phyloP scores from a whole-genome alignment of 2,113 vertebrate species.

The Riparia riparia region DNA sequence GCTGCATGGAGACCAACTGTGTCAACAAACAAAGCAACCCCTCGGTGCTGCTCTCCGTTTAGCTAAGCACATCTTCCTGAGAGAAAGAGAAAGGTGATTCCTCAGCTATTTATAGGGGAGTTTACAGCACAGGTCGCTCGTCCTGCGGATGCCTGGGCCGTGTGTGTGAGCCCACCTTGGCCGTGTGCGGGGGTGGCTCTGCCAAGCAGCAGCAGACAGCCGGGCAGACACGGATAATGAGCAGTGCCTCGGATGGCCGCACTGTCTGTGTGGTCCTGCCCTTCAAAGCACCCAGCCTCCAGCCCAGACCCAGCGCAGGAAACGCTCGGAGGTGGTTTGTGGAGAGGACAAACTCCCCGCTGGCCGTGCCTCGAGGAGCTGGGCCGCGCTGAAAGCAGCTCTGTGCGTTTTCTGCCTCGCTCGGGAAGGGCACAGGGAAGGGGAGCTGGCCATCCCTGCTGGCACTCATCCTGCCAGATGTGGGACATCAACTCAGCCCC shows the following conservation, averaged over 20 bases:
- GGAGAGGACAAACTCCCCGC: background rate
- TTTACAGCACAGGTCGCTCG: background rate
- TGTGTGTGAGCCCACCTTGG: constrained; percentile 44
- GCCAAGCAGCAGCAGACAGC: constrained; percentile 50
- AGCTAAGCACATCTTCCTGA: constrained; percentile 43
- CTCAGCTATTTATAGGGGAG: constrained; percentile 53
- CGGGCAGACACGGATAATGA: background rate
- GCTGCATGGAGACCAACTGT: constrained; percentile 70
- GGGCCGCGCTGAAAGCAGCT: background rate
- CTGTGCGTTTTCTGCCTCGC: background rate
- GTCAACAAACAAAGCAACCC: constrained; percentile 71
- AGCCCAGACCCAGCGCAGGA: background rate
- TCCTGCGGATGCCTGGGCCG: background rate
- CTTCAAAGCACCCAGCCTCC: background rate
- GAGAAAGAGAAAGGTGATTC: constrained; percentile 41
- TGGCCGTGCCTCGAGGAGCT: background rate
- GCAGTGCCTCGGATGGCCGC: background rate
- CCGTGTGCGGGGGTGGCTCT: background rate
- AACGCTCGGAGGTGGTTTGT: background rate
- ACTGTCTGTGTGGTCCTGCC: constrained; percentile 56
- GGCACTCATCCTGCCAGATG: background rate
- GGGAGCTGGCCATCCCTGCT: background rate
- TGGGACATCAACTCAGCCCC: accelerated
- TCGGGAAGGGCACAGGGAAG: background rate
- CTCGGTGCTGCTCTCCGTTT: background rate